A percentile compares a stretch with the other conserved stretches of the same genome.
These are phyloP conservation scores for Coenobita brevimanus DNA, from an alignment of 1,140 invertebrate genomes.

Conservation along the genomic window DNA sequence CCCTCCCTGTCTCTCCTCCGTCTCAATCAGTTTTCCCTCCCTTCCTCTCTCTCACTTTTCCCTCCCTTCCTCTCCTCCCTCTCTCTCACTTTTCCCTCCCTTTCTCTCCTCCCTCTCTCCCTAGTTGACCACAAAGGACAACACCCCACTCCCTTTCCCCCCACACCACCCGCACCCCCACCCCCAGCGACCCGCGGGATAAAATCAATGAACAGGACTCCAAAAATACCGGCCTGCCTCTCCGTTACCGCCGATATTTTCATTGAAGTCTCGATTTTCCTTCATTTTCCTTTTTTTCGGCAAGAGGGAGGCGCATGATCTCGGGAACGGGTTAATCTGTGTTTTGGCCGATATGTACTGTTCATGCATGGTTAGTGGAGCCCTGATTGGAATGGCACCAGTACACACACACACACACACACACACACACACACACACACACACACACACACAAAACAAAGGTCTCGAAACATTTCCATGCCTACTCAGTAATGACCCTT, in stretches of 20 bases:
- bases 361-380: too few relatives aligned
- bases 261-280: background rate
- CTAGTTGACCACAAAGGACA: background rate
- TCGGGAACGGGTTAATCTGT: too few relatives aligned
- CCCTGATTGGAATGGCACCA: too few relatives aligned
- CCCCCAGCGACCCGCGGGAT: conserved; percentile 1
- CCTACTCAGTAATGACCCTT: too few relatives aligned
- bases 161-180: background rate
- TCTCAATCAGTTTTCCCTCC: too few relatives aligned
- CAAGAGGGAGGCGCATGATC: too few relatives aligned
- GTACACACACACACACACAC: too few relatives aligned
- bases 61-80: background rate
- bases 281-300: background rate
- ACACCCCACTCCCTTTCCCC: background rate
- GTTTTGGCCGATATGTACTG: background rate
- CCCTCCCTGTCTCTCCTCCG: background rate
- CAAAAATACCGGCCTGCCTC: background rate
- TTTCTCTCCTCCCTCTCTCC: background rate
- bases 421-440: too few relatives aligned
- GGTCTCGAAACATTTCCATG: too few relatives aligned
- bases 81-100: background rate
- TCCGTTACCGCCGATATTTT: background rate
- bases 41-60: background rate
- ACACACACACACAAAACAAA: too few relatives aligned
- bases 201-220: conserved; percentile 18